Conservation (phyloP, 1,140 invertebrate genomes). For the Leptopilina boulardi region DNA sequence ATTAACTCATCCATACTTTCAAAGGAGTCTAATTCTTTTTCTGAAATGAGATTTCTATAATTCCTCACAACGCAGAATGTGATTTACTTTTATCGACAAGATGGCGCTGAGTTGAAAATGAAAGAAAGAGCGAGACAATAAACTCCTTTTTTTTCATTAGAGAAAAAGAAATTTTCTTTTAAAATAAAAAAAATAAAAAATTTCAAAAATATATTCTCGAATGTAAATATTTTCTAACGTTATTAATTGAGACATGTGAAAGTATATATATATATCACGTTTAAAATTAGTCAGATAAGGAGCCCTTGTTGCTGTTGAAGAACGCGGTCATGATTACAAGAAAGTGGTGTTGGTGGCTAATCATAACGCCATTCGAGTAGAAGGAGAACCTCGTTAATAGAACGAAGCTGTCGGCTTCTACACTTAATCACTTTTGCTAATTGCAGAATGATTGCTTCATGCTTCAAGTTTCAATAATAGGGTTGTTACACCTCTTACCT, state of each 20-base stretch:
- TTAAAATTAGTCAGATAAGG: not conserved
- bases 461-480: slow-evolving; percentile 70
- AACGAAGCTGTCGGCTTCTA: slow-evolving; percentile 44
- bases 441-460: slow-evolving; percentile 69
- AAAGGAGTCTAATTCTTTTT: not conserved
- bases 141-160: too few relatives aligned
- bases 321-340: slow-evolving; percentile 6
- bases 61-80: not conserved
- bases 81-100: slow-evolving; percentile 4
- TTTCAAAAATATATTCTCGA: too few relatives aligned
- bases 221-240: too few relatives aligned
- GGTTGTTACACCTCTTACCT: slow-evolving; percentile 58
- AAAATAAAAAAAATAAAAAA: too few relatives aligned
- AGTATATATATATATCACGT: too few relatives aligned
- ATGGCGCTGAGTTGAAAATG: not conserved
- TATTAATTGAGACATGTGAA: slow-evolving; percentile 64
- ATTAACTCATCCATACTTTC: not conserved
- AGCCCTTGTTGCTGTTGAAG: not conserved
- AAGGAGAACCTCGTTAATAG: slow-evolving; percentile 23
- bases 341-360: slow-evolving; percentile 19
- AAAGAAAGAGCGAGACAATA: not conserved
- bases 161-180: too few relatives aligned
- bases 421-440: slow-evolving; percentile 71
- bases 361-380: slow-evolving; percentile 12
- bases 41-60: slow-evolving; percentile 27